Evolutionary conservation across 1,140 invertebrate species (phyloP), one percentile per base, ranked within the genome.

Genomic region (Globodera rostochiensis): DNA sequence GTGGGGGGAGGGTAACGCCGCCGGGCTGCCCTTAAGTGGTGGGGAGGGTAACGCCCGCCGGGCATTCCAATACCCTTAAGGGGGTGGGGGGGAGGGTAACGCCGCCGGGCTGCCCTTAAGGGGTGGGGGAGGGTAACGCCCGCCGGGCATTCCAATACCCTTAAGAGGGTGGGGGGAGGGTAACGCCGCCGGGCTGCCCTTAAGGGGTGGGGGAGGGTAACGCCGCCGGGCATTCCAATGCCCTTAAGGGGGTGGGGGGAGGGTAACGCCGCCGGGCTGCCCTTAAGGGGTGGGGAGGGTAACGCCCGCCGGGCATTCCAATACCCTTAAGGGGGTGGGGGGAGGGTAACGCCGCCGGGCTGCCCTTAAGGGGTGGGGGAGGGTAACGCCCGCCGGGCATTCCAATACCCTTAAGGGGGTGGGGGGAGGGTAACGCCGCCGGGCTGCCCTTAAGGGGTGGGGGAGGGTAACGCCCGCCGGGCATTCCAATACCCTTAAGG

Each of bases 371-470:
- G 77, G 69, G 36, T 13, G 25, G 46, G 0, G 60, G 19, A 25
- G 25, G 25, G 25, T 25, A 25, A 25, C 25, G 25, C 25, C 25
- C n/a, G 25, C 25, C 25, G 25, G 25, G 25, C 25, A 25, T 25
- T 25, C 25, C 25, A n/a, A n/a, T n/a, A n/a, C n/a, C 78, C 67
- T 80, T 19, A 11, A 46, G 60, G 77, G 69, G 36, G 1, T n/a
- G n/a, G 25, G 46, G 0, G 60, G 19, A 25, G 25, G 25, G 25
- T 25, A 25, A 25, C 25, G 25, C 25, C 25, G 25, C 25, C 25
- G 25, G 25, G 25, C 25, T 25, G 0, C 25, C 78, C 67, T 80
- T 19, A 11, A 46, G 60, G 77, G 69, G 36, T 13, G 25, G 46
- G 0, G 60, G 19, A 25, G 25, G 25, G 25, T 25, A 25, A 25